Percentiles rank a stretch among this genome's conserved stretches.
phyloP scores from a whole-genome alignment of 2,888 invertebrate species.

The Dynastes tityus region DNA sequence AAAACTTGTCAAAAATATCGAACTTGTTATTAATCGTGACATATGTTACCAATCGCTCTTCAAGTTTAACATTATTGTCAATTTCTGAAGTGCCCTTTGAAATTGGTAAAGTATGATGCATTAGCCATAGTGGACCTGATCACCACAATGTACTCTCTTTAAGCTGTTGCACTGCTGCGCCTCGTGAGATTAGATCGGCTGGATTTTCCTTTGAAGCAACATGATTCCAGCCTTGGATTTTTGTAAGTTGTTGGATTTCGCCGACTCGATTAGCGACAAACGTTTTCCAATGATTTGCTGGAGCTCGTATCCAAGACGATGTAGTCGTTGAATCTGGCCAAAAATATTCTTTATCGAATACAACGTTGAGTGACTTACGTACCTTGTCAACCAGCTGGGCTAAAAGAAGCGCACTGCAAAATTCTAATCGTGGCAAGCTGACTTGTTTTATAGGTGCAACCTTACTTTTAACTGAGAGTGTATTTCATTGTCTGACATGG shows the following conservation, averaged over 20 bases:
- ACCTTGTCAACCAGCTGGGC: slow-evolving; percentile 48
- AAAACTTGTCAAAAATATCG: neutral
- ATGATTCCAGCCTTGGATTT: slow-evolving; percentile 51
- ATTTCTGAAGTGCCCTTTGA: neutral
- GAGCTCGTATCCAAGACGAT: slow-evolving; percentile 55
- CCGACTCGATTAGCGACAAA: slow-evolving; percentile 55
- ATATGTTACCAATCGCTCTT: neutral
- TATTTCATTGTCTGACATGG: too few relatives aligned
- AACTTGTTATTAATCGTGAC: neutral
- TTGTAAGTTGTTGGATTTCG: slow-evolving; percentile 49
- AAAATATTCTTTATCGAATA: slow-evolving; percentile 41
- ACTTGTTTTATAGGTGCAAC: slow-evolving; percentile 55
- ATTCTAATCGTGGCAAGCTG: slow-evolving; percentile 55
- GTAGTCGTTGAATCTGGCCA: slow-evolving; percentile 58
- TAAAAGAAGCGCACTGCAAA: slow-evolving; percentile 55
- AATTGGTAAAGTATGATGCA: neutral
- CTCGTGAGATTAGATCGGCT: slow-evolving; percentile 52
- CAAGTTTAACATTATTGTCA: neutral
- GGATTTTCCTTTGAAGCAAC: slow-evolving; percentile 52
- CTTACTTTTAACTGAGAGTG: too few relatives aligned
- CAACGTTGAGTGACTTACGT: neutral
- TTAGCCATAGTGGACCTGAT: neutral
- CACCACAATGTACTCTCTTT: neutral
- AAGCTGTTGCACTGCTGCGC: neutral
- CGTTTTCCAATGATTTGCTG: slow-evolving; percentile 53